Conservation (phyloP, 2,797 vertebrate genomes). For the Darevskia nairensis region DNA sequence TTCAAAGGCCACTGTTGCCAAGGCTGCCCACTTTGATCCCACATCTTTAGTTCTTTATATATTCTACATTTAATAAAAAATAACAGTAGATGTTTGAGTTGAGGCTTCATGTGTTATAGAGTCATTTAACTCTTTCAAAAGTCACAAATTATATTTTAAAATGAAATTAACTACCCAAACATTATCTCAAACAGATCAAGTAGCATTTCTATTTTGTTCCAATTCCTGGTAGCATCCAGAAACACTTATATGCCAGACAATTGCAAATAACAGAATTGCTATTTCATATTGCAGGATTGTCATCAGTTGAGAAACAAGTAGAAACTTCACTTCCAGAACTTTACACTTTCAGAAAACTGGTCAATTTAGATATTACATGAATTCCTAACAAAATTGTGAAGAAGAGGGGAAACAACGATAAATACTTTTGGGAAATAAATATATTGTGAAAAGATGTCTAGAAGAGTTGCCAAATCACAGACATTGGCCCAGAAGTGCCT, state of each 20-base stretch:
- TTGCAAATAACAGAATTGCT: neutral
- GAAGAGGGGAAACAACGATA: neutral
- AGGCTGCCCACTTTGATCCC: constrained; percentile 99
- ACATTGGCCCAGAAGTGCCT: neutral
- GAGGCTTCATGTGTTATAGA: constrained; percentile 66
- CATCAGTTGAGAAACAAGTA: neutral
- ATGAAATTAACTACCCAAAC: constrained; percentile 60
- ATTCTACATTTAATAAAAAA: constrained; percentile 77
- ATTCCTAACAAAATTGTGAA: neutral
- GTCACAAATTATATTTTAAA: constrained; percentile 61
- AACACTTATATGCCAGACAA: constrained; percentile 39
- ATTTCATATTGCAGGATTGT: neutral
- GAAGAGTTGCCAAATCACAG: neutral
- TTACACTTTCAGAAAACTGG: neutral
- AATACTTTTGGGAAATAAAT: neutral
- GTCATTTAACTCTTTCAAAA: constrained; percentile 66
- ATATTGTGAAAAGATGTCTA: neutral
- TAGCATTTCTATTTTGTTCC: neutral
- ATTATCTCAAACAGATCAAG: constrained; percentile 11
- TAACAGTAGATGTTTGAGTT: constrained; percentile 74
- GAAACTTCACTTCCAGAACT: neutral
- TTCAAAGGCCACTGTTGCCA: constrained; percentile 99
- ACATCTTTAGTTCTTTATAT: constrained; percentile 87
- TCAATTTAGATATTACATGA: neutral
- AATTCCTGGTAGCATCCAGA: constrained; percentile 38